phyloP scores from a whole-genome alignment of 1,140 invertebrate species.

The Temnothorax longispinosus region DNA sequence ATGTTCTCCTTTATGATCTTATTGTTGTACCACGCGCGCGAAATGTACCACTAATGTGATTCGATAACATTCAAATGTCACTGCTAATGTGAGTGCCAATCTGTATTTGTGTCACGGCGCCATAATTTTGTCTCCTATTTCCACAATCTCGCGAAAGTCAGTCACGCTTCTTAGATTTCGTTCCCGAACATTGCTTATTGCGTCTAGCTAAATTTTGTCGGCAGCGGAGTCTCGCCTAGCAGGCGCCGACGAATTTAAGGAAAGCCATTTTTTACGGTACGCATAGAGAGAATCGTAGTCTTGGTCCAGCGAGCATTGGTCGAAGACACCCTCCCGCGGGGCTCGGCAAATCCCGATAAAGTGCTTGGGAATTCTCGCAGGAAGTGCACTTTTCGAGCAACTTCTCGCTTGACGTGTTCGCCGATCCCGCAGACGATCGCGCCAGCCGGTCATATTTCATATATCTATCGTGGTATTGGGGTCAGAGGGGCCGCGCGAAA shows the following conservation, averaged over 20 bases:
- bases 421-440: constrained; percentile 65
- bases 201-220: constrained; percentile 43
- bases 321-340: constrained; percentile 47
- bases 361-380: constrained; percentile 61
- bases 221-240: constrained; percentile 36
- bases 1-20: not conserved
- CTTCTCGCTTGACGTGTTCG: constrained; percentile 75
- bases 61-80: not conserved
- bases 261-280: constrained; percentile 74
- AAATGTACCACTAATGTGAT: not conserved
- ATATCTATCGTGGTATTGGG: constrained; percentile 61
- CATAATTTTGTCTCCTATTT: constrained; percentile 5
- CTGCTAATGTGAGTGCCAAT: not conserved
- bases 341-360: constrained; percentile 70
- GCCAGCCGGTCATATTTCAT: constrained; percentile 55
- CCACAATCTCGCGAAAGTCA: not conserved
- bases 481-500: constrained; percentile 24
- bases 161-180: constrained; percentile 35
- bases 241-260: constrained; percentile 75
- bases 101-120: not conserved
- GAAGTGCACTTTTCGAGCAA: constrained; percentile 71
- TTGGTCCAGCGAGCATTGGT: constrained; percentile 76
- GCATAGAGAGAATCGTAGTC: constrained; percentile 65
- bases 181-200: constrained; percentile 30
- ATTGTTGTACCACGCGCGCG: not conserved